Conservation (phyloP, 2,888 invertebrate species). For the Ophion ellenae region DNA sequence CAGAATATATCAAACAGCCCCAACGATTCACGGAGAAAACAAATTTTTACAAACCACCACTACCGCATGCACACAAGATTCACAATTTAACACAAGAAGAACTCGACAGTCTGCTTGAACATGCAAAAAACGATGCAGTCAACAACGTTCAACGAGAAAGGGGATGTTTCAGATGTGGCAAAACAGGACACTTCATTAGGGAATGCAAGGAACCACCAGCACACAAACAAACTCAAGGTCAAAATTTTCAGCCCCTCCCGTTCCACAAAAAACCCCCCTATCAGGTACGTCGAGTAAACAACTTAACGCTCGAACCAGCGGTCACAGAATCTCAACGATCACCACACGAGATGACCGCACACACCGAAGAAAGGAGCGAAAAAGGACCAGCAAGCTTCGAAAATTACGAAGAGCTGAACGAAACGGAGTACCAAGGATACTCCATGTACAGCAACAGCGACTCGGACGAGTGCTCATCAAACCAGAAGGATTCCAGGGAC, state of each 20-base stretch:
- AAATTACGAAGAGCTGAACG: conserved; percentile 15
- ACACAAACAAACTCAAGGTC: neutral
- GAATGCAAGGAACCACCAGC: conserved; percentile 2
- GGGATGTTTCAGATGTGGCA: conserved; percentile 14
- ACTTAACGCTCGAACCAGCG: neutral
- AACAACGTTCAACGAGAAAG: neutral
- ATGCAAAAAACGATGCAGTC: neutral
- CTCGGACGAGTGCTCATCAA: conserved; percentile 4
- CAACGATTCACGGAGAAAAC: neutral
- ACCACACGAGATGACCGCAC: neutral
- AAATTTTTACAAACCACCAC: neutral
- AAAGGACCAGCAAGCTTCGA: conserved; percentile 10
- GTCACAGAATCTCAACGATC: neutral
- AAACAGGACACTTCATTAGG: neutral
- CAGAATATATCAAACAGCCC: neutral
- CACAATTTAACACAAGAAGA: conserved; percentile 20
- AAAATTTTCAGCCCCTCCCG: neutral
- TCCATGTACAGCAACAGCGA: conserved; percentile 13
- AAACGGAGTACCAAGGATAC: conserved; percentile 14
- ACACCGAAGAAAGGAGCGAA: conserved; percentile 3
- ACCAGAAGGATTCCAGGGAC: conserved; percentile 18
- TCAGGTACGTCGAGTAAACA: conserved; percentile 2
- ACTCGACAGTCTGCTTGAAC: conserved; percentile 7
- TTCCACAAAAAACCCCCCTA: neutral
- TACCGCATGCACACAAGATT: conserved; percentile 1